These are phyloP conservation scores for Pogonomyrmex barbatus DNA, from an alignment of 1,140 invertebrate species.

Conservation along the genomic window DNA sequence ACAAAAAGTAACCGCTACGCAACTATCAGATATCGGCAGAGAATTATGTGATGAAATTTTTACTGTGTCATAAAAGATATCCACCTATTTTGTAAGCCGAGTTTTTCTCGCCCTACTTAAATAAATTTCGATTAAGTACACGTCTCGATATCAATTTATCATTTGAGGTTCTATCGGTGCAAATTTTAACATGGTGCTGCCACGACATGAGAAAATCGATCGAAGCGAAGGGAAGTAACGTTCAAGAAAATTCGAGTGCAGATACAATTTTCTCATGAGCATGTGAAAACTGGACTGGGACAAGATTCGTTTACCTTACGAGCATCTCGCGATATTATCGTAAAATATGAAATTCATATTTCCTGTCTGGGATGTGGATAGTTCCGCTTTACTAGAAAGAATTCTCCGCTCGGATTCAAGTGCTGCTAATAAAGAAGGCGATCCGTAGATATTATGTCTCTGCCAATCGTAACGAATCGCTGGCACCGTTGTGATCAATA, in stretches of 20 bases:
- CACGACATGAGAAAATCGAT: conserved; percentile 36
- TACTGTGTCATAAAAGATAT: conserved; percentile 26
- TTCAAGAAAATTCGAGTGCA: conserved; percentile 42
- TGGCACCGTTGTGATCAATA: neutral
- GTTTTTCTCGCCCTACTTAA: neutral
- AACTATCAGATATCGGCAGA: conserved; percentile 9
- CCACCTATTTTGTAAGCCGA: neutral
- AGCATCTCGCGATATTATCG: conserved; percentile 73
- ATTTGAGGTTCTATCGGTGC: neutral
- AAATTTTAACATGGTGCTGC: conserved; percentile 31
- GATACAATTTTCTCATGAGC: conserved; percentile 60
- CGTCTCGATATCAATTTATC: conserved; percentile 44
- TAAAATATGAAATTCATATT: conserved; percentile 80
- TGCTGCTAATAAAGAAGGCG: conserved; percentile 67
- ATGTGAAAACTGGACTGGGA: conserved; percentile 58
- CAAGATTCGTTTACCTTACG: conserved; percentile 71
- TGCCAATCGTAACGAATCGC: conserved; percentile 45
- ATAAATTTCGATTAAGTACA: conserved; percentile 36
- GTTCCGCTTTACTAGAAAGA: conserved; percentile 2
- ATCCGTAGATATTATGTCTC: conserved; percentile 61
- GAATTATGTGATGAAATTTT: conserved; percentile 49
- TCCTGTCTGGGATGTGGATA: conserved; percentile 17
- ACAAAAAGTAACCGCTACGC: neutral
- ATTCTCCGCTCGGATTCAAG: conserved; percentile 30
- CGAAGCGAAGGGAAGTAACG: conserved; percentile 23